Evolutionary conservation across 2,113 vertebrate genomes (phyloP), one percentile per base, ranked within the genome.

Genomic region (Cyanoliseus patagonus): DNA sequence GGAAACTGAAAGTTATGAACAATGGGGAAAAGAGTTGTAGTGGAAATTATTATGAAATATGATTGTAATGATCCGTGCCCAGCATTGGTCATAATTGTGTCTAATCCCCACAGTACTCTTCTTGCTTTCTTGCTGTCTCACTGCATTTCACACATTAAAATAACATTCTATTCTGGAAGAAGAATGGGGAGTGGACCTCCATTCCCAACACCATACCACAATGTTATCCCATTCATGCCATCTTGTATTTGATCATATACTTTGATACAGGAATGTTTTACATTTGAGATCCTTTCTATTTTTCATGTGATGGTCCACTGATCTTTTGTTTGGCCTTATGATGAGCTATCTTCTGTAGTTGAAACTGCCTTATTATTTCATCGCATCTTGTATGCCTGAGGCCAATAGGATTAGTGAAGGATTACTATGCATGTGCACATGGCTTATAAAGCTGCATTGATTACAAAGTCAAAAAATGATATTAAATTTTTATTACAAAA

Each of bases 401-500:
- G 95, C 90, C 3, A 88, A 83, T 11, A 23, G 69, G 88, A 88
- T 94, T 90, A 93, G 68, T 4, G 27, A 35, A 55, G 76, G 72
- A 96, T 93, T 90, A 90, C 69, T 61, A 70, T 86, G 88, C 93
- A 94, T 80, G 92, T 1, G 33, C 6, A 1, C 92, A 92, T 68
- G 92, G 90, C 49, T 95, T 86, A 92, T 86, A 93, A 92, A 96
- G 83, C 88, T 83, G 51, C 92, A 95, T 93, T 94, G 92, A 95
- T 93, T 94, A 72, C 61, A 70, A 81, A 2, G 75, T 67, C 78
- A 62, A 59, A 83, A 84, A 86, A 92, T 70, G 82, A 92, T 93
- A 96, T 96, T 95, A 94, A 91, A 70, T 72, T 96, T 94, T 94
- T 95, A 94, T 96, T 96, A 83, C 46, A 92, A 83, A 93, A 95